These are phyloP conservation scores for Dasypus novemcinctus DNA, from an alignment of 2,113 vertebrate genomes.

Conservation along the genomic window DNA sequence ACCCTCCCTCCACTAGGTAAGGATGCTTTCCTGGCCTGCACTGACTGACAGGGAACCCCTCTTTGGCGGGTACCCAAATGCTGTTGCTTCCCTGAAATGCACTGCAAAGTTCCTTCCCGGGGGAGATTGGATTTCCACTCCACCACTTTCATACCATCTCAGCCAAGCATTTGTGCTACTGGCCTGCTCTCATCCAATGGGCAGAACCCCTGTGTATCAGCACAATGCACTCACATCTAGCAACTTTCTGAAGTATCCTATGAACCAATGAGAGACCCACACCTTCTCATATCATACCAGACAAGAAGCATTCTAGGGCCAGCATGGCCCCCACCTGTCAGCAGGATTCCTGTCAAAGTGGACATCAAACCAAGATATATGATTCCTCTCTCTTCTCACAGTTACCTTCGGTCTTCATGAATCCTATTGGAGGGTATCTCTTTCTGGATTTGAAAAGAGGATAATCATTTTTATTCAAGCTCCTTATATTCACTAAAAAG, in stretches of 20 bases:
- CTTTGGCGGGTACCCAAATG: neutral
- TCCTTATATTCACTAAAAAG: neutral
- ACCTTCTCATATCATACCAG: neutral
- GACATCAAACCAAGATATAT: neutral
- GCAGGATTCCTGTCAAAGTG: neutral
- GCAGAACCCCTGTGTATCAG: neutral
- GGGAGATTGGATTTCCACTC: neutral
- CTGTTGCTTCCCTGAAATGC: neutral
- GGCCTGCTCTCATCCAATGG: fast-evolving
- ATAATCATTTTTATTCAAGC: neutral
- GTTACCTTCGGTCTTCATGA: neutral
- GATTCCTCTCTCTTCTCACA: neutral
- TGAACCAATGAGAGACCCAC: neutral
- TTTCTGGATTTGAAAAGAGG: neutral
- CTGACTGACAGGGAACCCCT: neutral
- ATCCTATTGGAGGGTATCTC: neutral
- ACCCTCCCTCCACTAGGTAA: neutral
- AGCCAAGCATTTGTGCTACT: neutral
- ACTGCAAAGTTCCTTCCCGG: neutral
- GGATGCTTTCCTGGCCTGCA: neutral
- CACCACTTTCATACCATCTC: neutral
- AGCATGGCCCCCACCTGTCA: neutral
- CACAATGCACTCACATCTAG: neutral
- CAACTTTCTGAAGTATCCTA: neutral
- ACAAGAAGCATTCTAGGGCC: neutral